These are phyloP conservation scores for Malaclemys terrapin DNA, from an alignment of 2,113 vertebrate genomes.

Conservation along the genomic window DNA sequence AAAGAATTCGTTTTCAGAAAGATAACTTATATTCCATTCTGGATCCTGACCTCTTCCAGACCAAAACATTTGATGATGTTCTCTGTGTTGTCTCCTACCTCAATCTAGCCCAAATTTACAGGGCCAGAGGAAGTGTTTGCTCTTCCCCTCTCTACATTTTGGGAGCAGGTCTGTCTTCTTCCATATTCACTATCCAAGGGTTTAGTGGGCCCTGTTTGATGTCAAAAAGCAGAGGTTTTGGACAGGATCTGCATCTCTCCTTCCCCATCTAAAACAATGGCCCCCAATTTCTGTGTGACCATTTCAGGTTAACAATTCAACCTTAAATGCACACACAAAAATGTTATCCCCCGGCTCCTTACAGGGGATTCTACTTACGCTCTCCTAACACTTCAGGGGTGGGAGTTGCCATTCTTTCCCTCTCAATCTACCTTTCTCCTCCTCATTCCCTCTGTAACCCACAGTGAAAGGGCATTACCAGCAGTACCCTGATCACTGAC, in stretches of 20 bases:
- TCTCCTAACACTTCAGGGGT: neutral
- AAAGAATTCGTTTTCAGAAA: neutral
- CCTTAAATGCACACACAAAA: neutral
- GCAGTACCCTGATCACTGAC: neutral
- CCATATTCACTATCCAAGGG: neutral
- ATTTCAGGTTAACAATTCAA: conserved; percentile 24
- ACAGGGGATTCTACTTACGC: neutral
- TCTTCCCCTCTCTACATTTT: neutral
- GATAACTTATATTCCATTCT: neutral
- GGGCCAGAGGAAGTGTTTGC: neutral
- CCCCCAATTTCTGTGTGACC: neutral
- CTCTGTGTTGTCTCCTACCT: neutral
- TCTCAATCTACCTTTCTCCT: neutral
- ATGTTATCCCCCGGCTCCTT: neutral
- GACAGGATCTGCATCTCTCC: neutral
- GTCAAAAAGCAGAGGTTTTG: neutral
- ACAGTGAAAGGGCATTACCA: neutral
- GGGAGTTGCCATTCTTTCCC: neutral
- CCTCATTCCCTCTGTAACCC: neutral
- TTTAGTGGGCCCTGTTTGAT: neutral
- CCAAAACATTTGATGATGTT: neutral
- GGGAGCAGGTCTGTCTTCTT: neutral
- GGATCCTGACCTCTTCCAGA: neutral
- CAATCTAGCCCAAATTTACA: neutral
- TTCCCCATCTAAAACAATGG: neutral